Base-by-base conservation (phyloP, 2,888 invertebrate genomes). In the Drosophila paramelanica region DNA sequence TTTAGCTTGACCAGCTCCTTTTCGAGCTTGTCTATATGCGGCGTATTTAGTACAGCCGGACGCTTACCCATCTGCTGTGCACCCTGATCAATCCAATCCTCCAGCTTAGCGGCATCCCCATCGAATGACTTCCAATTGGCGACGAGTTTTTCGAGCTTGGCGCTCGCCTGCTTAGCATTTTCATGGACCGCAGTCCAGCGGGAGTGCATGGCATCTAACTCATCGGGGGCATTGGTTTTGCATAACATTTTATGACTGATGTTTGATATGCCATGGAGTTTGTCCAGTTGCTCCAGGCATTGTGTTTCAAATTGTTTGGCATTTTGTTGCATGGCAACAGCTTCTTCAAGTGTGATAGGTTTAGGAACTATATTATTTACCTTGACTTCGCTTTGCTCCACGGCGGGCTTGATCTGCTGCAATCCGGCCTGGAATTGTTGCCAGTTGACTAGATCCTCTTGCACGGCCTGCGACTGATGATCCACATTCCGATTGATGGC, bases 131-230 rank as follows among this genome's bases (percentile, higher is more conserved):
- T 94, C 98, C 97, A 98, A 77, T 95, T 95, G 6, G 93, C 93
- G 0, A 97, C 95, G 1, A 98, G 93, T 91, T 96, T 96, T 60
- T 97, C 96, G 58, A 96, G 91, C 92, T 96, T 97, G 45, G 94
- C 95, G 57, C 95, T 95, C 93, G 96, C 95, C 91, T 97, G 96
- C 52, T 94, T 94, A 0, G 96, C 96, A 67, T 95, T 94, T 79
- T 96, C 96, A 79, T 97, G 95, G n/a, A 98, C 95, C 0, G 96
- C 94, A n/a, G 96, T 95, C 95, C 97, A 97, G 67, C 96, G 94
- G 7, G 96, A 96, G 85, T 96, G 95, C 73, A 97, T 94, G 3
- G 96, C 95, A 88, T 97, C 97, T 45, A 97, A 95, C 93, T 97
- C 97, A 91, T 97, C 97, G 7, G 96, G 95, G 39, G 96, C 96